Base-by-base conservation (phyloP, 1,140 invertebrate genomes). In the Drosophila lowei region DNA sequence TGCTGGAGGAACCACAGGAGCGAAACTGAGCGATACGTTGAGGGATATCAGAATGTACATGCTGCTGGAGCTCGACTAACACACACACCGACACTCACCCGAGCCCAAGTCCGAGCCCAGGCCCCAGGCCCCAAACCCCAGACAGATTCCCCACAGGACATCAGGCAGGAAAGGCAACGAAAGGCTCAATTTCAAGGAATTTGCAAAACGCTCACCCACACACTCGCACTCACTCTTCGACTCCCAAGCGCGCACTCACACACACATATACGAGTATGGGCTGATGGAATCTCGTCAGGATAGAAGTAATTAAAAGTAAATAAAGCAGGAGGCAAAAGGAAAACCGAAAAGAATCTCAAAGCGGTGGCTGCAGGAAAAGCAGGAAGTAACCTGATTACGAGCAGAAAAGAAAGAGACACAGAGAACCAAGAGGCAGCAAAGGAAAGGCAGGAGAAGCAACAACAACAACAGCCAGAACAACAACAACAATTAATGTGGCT, bases 151-250 rank as follows among this genome's bases (percentile, higher is more conserved):
- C 72, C 71, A 74, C 72, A 74, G 72, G 72, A 71, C 70, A 67
- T 41, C 49, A 62, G 23, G 54, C n/a, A 61, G 49, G 16, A 62
- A 53, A 74, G 74, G 49, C 77, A 80, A 72, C 75, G 55, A 77
- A 77, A 79, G 72, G 71, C 77, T 79, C 77, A 79, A 79, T 79
- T 79, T 79, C 70, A 79, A 74, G 71, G 77, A 79, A 79, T 75
- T 79, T 64, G 64, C 77, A 65, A 72, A 53, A 53, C 58, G 38
- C 60, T 50, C 53, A 72, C 21, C 46, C 42, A 54, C 42, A 21
- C 42, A 11, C 38, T 30, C 8, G 8, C 30, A 3, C 30, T 9
- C 30, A 9, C 30, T 8, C 28, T 9, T 9, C 30, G 3, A 30
- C 8, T 9, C 30, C 25, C 28, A 28, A 25, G 46, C 16, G 47